Evolutionary conservation across 2,888 invertebrate genomes (phyloP).

Genomic region (Nomada flava): DNA sequence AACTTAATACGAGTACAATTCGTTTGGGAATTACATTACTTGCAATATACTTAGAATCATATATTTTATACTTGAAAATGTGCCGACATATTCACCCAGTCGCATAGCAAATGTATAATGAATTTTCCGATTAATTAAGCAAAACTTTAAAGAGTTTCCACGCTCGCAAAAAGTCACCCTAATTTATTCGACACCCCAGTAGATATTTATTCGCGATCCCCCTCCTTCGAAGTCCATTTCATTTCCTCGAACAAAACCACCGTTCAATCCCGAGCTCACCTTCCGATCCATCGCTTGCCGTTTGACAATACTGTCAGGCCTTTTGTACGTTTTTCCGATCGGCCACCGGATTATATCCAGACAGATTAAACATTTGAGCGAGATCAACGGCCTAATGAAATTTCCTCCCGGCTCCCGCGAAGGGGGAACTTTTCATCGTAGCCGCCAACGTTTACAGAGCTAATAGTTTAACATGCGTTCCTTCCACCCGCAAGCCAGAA

Average conservation of each 20-base stretch:
- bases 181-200: background rate
- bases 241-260: background rate
- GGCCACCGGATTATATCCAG: slow-evolving; percentile 53
- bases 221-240: background rate
- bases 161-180: background rate
- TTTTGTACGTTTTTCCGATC: slow-evolving; percentile 29
- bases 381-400: slow-evolving; percentile 53
- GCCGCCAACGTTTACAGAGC: slow-evolving; percentile 52
- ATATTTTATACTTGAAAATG: too few species aligned
- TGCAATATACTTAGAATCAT: too few species aligned
- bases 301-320: slow-evolving; percentile 35
- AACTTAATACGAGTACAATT: too few species aligned
- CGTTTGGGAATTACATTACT: too few species aligned
- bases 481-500: slow-evolving; percentile 20
- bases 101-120: too few species aligned
- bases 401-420: slow-evolving; percentile 28
- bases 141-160: too few species aligned
- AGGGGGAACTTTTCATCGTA: slow-evolving; percentile 32
- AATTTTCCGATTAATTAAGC: too few species aligned
- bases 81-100: too few species aligned
- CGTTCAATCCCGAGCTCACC: background rate
- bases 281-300: slow-evolving; percentile 12
- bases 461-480: slow-evolving; percentile 57
- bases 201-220: background rate
- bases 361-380: slow-evolving; percentile 61